These are phyloP conservation scores for Papilio polyxenes DNA, from an alignment of 1,140 invertebrate genomes.

Conservation along the genomic window DNA sequence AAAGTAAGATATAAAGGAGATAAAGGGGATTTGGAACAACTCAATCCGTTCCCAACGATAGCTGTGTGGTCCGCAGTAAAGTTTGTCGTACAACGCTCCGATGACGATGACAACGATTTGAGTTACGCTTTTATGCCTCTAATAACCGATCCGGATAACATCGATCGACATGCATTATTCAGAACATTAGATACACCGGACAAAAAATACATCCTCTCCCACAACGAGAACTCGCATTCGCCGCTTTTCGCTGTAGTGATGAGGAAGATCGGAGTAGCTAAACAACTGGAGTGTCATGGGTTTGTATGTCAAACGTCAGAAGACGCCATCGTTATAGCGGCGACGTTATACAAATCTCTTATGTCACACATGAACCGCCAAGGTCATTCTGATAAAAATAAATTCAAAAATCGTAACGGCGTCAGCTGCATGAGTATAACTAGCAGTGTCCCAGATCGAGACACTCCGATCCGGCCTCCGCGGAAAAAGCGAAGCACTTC, in stretches of 20 bases:
- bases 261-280: constrained; percentile 88
- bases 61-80: constrained; percentile 95
- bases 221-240: constrained; percentile 84
- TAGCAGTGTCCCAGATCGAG: constrained; percentile 79
- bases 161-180: constrained; percentile 86
- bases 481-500: constrained; percentile 82
- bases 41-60: constrained; percentile 93
- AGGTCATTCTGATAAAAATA: constrained; percentile 74
- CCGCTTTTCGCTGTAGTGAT: constrained; percentile 95
- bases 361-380: constrained; percentile 88
- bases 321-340: constrained; percentile 94
- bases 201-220: constrained; percentile 81
- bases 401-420: constrained; percentile 85
- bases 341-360: constrained; percentile 92
- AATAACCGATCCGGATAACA: constrained; percentile 91
- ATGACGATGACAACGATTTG: constrained; percentile 72
- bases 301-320: constrained; percentile 93
- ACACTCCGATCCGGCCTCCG: constrained; percentile 80
- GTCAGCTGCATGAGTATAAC: constrained; percentile 86
- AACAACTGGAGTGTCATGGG: constrained; percentile 92
- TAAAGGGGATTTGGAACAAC: constrained; percentile 80
- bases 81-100: constrained; percentile 83
- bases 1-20: constrained; percentile 83
- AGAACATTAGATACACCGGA: constrained; percentile 78
- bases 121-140: constrained; percentile 91